A percentile compares a stretch with the other conserved stretches of the same genome.
phyloP scores from a whole-genome alignment of 2,113 vertebrate genomes.

The Heterotilapia buettikoferi region DNA sequence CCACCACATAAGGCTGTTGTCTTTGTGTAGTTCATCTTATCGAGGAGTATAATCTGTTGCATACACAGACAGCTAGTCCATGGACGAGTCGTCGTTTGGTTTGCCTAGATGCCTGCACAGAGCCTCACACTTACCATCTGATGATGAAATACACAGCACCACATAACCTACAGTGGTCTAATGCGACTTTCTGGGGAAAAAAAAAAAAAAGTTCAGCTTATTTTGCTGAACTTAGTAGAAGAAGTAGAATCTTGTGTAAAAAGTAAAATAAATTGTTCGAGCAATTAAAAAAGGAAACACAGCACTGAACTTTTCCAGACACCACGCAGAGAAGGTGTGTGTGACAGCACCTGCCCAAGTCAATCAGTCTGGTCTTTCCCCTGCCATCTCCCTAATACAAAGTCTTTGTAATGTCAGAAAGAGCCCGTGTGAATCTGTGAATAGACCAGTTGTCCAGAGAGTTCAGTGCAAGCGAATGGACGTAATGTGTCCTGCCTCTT shows the following conservation, averaged over 20 bases:
- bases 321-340: neutral
- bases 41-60: neutral
- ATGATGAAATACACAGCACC: neutral
- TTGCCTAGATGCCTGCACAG: neutral
- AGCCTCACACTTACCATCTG: neutral
- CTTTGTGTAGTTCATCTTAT: neutral
- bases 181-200: accelerated
- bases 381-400: neutral
- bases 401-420: neutral
- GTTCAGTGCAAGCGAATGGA: neutral
- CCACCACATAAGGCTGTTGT: neutral
- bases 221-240: neutral
- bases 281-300: neutral
- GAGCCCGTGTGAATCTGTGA: neutral
- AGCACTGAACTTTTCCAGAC: neutral
- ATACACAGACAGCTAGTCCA: neutral
- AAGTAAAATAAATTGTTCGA: neutral
- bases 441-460: neutral
- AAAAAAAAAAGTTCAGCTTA: neutral
- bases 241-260: neutral
- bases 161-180: neutral
- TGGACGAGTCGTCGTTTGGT: neutral
- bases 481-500: neutral
- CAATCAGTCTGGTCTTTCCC: neutral
- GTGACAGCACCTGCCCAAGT: neutral